Percentiles rank a stretch among this genome's conserved stretches.
Evolutionary conservation across 1,140 invertebrate genomes (phyloP).

Genomic region (Hypothenemus hampei): DNA sequence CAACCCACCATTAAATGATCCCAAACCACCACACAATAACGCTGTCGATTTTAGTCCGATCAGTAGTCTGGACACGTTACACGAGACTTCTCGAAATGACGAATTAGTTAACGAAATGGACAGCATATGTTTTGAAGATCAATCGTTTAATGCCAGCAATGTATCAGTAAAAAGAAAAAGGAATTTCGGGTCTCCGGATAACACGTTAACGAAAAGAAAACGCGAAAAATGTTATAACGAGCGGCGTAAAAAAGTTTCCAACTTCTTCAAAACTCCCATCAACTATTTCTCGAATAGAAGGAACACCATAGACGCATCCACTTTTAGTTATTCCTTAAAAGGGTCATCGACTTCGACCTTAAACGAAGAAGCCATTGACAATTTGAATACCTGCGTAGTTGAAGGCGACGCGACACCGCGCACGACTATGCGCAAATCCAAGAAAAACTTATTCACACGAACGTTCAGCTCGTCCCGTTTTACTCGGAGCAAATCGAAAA

Average conservation of each 20-base stretch:
- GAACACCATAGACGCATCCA: conserved; percentile 37
- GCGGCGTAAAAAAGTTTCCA: conserved; percentile 37
- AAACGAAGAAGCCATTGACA: conserved; percentile 38
- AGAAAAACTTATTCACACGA: conserved; percentile 40
- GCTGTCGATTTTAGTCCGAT: conserved; percentile 15
- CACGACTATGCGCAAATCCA: conserved; percentile 29
- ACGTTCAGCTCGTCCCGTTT: conserved; percentile 44
- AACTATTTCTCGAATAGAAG: conserved; percentile 42
- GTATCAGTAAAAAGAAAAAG: conserved; percentile 35
- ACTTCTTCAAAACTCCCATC: conserved; percentile 42
- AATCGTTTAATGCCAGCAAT: conserved; percentile 23
- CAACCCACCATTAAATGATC: conserved; percentile 21
- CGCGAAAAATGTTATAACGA: conserved; percentile 41
- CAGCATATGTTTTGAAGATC: conserved; percentile 30
- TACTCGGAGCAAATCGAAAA: conserved; percentile 26
- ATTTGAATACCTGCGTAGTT: conserved; percentile 34
- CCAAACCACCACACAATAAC: conserved; percentile 25
- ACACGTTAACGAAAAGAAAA: conserved; percentile 34
- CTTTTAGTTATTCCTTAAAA: conserved; percentile 36
- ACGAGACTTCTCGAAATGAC: conserved; percentile 34
- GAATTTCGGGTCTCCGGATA: conserved; percentile 35
- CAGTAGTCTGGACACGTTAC: conserved; percentile 33
- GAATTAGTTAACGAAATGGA: conserved; percentile 26
- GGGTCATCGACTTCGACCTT: conserved; percentile 41
- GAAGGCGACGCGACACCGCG: conserved; percentile 21